phyloP scores from a whole-genome alignment of 2,113 vertebrate species.

The Chauna torquata region DNA sequence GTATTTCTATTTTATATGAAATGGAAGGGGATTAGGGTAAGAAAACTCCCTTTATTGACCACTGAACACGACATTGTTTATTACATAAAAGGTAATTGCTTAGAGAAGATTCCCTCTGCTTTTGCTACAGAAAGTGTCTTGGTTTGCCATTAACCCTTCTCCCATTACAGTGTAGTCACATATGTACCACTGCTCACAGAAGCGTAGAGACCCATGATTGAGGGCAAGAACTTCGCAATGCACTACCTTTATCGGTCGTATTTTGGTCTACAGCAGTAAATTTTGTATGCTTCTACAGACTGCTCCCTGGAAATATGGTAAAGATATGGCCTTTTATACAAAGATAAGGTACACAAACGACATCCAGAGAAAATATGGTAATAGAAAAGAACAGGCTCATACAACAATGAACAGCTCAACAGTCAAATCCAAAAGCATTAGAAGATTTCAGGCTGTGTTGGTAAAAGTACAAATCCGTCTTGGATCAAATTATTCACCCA shows the following conservation, averaged over 20 bases:
- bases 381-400: slow-evolving; percentile 60
- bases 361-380: slow-evolving; percentile 54
- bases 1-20: slow-evolving; percentile 17
- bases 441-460: slow-evolving; percentile 51
- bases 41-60: slow-evolving; percentile 16
- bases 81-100: slow-evolving; percentile 45
- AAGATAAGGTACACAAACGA: slow-evolving; percentile 40
- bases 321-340: slow-evolving; percentile 46
- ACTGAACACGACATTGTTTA: slow-evolving; percentile 44
- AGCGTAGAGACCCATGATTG: slow-evolving; percentile 27
- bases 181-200: background rate
- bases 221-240: slow-evolving; percentile 61
- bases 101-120: background rate
- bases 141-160: slow-evolving; percentile 37
- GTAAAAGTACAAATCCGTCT: slow-evolving; percentile 51
- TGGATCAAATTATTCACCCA: slow-evolving; percentile 58
- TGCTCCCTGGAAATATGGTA: slow-evolving; percentile 45
- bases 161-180: slow-evolving; percentile 7
- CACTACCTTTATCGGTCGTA: slow-evolving; percentile 48
- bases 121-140: slow-evolving; percentile 23
- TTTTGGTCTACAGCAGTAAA: slow-evolving; percentile 49
- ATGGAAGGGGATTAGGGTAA: background rate
- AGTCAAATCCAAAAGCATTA: slow-evolving; percentile 62
- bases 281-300: slow-evolving; percentile 4
- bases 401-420: slow-evolving; percentile 57